phyloP scores from a whole-genome alignment of 2,113 vertebrate species.

The Poeciliopsis retropinna region DNA sequence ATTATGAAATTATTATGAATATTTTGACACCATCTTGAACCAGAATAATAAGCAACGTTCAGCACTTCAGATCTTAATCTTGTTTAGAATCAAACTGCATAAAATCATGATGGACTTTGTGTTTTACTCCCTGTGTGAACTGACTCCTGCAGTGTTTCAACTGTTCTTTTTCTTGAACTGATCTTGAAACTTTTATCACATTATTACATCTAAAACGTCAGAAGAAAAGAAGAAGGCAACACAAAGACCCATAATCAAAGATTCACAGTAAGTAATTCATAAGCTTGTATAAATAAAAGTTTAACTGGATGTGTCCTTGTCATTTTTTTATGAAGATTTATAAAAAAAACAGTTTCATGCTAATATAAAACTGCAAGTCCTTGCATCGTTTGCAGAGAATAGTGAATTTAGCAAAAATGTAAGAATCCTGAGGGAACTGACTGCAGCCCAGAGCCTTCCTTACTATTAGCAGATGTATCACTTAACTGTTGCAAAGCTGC shows the following conservation, averaged over 20 bases:
- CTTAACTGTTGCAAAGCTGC: constrained; percentile 24
- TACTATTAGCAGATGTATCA: constrained; percentile 30
- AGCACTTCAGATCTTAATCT: no score
- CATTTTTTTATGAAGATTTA: constrained; percentile 32
- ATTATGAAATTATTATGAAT: no score
- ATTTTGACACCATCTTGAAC: no score
- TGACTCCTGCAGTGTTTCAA: not conserved
- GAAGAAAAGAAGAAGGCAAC: not conserved
- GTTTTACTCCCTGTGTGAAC: not conserved
- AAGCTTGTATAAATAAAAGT: constrained; percentile 31
- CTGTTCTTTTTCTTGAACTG: not conserved
- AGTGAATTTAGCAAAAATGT: constrained; percentile 37
- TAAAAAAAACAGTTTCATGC: no score
- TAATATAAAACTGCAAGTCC: constrained; percentile 43
- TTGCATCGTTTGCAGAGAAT: constrained; percentile 32
- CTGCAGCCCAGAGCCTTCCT: constrained; percentile 22
- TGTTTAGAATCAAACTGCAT: not conserved
- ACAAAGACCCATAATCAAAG: not conserved
- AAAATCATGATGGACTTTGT: no score
- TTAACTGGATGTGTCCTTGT: constrained; percentile 56
- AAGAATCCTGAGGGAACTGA: constrained; percentile 39
- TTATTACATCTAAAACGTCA: not conserved
- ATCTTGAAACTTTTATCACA: not conserved
- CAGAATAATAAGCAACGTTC: no score
- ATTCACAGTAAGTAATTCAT: constrained; percentile 32